phyloP scores from a whole-genome alignment of 2,797 vertebrate genomes.

The Lycodopsis pacificus region DNA sequence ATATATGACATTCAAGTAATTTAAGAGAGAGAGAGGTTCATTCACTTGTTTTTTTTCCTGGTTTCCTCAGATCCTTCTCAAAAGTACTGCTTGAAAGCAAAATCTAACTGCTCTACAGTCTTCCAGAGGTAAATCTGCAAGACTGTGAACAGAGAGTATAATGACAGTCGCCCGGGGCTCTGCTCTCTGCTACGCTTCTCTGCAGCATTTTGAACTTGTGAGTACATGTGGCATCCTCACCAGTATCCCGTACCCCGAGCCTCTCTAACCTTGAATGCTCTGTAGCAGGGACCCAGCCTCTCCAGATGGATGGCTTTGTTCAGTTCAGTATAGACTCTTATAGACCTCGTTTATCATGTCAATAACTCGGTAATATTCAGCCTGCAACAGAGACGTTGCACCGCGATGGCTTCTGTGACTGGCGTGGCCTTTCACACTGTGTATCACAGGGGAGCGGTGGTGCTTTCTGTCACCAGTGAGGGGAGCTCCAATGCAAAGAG shows the following conservation, averaged over 20 bases:
- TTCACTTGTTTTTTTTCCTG: not conserved
- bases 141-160: not conserved
- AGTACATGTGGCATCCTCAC: not conserved
- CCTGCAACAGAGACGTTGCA: not conserved
- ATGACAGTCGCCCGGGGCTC: not conserved
- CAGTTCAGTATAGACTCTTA: too few species aligned
- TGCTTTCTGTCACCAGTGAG: not conserved
- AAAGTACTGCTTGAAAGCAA: not conserved
- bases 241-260: not conserved
- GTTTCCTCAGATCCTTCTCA: not conserved
- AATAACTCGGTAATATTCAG: not conserved
- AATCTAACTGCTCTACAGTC: too few species aligned
- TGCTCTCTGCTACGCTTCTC: not conserved
- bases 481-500: not conserved
- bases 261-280: not conserved
- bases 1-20: too few species aligned
- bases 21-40: not conserved
- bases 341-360: not conserved
- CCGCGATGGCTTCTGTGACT: not conserved
- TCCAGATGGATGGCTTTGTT: not conserved
- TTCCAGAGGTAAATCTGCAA: not conserved
- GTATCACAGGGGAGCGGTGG: not conserved
- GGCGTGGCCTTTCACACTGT: too few species aligned
- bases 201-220: not conserved
- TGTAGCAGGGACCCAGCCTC: not conserved